Percentiles rank a stretch among this genome's conserved stretches.
phyloP scores from a whole-genome alignment of 2,888 invertebrate species.

The Cistogaster globosa region DNA sequence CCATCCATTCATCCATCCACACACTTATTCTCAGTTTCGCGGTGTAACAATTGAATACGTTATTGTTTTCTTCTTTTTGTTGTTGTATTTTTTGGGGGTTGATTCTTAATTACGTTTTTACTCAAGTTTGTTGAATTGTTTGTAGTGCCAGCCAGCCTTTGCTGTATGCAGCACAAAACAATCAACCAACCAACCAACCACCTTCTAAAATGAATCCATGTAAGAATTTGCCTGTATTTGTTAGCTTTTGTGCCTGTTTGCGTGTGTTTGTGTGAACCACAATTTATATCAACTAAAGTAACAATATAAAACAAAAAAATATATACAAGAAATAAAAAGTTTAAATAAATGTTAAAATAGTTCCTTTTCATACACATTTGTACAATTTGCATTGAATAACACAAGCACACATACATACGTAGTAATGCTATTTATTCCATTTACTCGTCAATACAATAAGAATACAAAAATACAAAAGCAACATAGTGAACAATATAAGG shows the following conservation, averaged over 20 bases:
- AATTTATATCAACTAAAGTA: constrained; percentile 64
- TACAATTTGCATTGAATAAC: background rate
- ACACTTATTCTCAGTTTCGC: constrained; percentile 48
- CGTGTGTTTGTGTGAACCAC: constrained; percentile 19
- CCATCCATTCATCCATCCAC: constrained; percentile 35
- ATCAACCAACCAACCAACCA: constrained; percentile 59
- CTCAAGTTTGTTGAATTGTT: constrained; percentile 38
- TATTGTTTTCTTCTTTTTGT: constrained; percentile 51
- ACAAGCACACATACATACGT: background rate
- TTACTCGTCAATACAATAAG: constrained; percentile 8
- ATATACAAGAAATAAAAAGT: background rate
- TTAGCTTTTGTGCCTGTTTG: background rate
- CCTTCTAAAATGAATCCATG: constrained; percentile 42
- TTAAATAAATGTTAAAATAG: constrained; percentile 49
- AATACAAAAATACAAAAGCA: constrained; percentile 1
- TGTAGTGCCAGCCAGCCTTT: constrained; percentile 13
- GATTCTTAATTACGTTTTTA: constrained; percentile 53
- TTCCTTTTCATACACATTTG: background rate
- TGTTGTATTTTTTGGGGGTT: constrained; percentile 65
- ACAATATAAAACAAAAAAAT: constrained; percentile 30
- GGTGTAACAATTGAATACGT: constrained; percentile 71
- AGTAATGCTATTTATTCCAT: constrained; percentile 21
- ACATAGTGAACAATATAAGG: constrained; percentile 17
- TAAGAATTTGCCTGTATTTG: background rate
- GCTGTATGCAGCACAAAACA: constrained; percentile 48